These are phyloP conservation scores for Amblyopsis hoosieri DNA, from an alignment of 2,797 vertebrate genomes.

Conservation along the genomic window DNA sequence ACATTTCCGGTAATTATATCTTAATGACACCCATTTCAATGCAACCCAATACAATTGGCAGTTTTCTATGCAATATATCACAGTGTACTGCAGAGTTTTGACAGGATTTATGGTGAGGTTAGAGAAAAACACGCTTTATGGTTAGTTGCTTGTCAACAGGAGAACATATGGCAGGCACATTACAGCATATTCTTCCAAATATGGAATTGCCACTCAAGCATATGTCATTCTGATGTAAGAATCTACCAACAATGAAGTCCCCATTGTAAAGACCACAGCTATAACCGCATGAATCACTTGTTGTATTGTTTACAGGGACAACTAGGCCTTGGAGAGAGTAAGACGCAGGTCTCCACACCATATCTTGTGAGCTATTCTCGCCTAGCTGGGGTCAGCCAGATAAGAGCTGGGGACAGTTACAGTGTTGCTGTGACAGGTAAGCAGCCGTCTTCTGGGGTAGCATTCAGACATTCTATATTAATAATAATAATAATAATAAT, in stretches of 20 bases:
- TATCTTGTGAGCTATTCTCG: constrained; percentile 38
- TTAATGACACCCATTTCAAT: constrained; percentile 85
- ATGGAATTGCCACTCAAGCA: not conserved
- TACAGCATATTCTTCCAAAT: no score
- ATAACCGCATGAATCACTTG: constrained; percentile 37
- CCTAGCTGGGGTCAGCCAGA: constrained; percentile 29
- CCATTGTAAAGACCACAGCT: constrained; percentile 43
- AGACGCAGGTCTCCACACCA: constrained; percentile 35
- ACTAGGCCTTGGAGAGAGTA: constrained; percentile 57
- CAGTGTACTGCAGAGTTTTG: constrained; percentile 81
- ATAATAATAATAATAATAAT: no score
- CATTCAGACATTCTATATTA: not conserved
- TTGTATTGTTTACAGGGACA: constrained; percentile 56
- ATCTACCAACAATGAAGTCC: constrained; percentile 32
- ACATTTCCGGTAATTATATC: constrained; percentile 66
- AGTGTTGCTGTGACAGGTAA: constrained; percentile 58
- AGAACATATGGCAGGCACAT: no score
- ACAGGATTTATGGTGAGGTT: constrained; percentile 63
- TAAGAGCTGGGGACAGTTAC: constrained; percentile 57
- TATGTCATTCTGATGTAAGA: constrained; percentile 23
- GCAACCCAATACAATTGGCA: constrained; percentile 82
- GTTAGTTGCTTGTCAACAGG: no score
- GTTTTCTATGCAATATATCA: constrained; percentile 79
- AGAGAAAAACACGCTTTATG: constrained; percentile 22
- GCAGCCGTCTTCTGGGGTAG: constrained; percentile 11